Conservation (phyloP, 2,113 vertebrate genomes). For the Amphilophus citrinellus region DNA sequence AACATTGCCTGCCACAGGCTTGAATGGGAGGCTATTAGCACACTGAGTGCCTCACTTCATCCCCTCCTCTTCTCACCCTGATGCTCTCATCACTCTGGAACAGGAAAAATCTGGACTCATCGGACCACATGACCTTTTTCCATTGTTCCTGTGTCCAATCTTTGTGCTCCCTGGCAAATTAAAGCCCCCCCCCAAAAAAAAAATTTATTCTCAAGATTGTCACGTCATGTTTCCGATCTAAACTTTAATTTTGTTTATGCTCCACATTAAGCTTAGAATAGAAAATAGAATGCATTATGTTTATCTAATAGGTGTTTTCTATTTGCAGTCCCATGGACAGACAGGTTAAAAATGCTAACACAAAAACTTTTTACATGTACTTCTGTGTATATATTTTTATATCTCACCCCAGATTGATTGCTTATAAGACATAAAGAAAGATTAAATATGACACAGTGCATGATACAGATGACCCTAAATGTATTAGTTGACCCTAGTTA, state of each 20-base stretch:
- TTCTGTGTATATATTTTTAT: not conserved
- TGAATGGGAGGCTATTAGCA: not conserved
- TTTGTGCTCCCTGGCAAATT: not conserved
- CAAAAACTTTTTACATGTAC: not conserved
- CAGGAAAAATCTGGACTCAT: not conserved
- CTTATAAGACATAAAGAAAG: not conserved
- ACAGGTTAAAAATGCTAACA: not conserved
- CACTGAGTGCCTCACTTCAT: not conserved
- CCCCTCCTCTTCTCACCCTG: rapidly evolving
- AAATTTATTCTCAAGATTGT: too few relatives aligned
- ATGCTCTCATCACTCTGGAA: not conserved
- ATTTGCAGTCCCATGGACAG: not conserved
- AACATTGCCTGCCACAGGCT: not conserved
- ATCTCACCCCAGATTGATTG: not conserved
- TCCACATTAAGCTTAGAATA: not conserved
- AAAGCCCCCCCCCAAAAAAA: not conserved
- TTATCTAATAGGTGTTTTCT: not conserved
- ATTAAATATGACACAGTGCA: not conserved
- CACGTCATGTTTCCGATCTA: not conserved
- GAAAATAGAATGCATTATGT: not conserved
- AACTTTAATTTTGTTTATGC: not conserved
- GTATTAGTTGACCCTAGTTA: not conserved
- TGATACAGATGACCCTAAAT: not conserved
- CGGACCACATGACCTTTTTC: not conserved
- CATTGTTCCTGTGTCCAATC: not conserved